phyloP scores from a whole-genome alignment of 2,888 invertebrate species.

The Elmis aenea region DNA sequence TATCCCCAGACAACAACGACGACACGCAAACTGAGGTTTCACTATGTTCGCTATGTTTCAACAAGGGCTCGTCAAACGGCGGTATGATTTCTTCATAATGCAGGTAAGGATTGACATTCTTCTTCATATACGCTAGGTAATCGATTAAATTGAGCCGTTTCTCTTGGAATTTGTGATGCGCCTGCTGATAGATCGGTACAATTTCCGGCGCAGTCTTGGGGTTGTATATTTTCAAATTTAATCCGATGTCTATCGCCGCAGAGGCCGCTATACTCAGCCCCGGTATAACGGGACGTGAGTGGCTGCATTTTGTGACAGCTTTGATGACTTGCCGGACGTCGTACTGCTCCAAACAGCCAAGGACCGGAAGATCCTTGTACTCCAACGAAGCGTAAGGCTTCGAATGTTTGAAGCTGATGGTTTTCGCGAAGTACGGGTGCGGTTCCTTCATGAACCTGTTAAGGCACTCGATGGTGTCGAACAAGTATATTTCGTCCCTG shows the following conservation, averaged over 20 bases:
- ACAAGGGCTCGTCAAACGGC: slow-evolving; percentile 20
- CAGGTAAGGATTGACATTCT: slow-evolving; percentile 54
- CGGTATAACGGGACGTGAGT: slow-evolving; percentile 56
- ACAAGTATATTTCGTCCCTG: slow-evolving; percentile 52
- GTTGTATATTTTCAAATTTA: slow-evolving; percentile 55
- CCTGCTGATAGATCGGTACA: slow-evolving; percentile 43
- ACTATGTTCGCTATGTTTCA: no score
- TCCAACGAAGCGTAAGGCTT: slow-evolving; percentile 45
- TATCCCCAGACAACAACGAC: no score
- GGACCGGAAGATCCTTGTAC: slow-evolving; percentile 50
- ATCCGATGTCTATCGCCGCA: slow-evolving; percentile 53
- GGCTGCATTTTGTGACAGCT: slow-evolving; percentile 52
- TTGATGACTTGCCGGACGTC: slow-evolving; percentile 51
- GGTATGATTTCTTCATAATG: slow-evolving; percentile 45
- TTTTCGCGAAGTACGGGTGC: slow-evolving; percentile 48
- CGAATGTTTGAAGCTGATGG: slow-evolving; percentile 40
- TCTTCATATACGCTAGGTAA: slow-evolving; percentile 46
- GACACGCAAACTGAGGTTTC: no score
- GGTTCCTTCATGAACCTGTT: slow-evolving; percentile 52
- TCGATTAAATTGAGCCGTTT: slow-evolving; percentile 31
- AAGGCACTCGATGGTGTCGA: slow-evolving; percentile 52
- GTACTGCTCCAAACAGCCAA: slow-evolving; percentile 60
- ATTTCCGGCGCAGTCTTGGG: slow-evolving; percentile 36
- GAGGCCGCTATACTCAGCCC: slow-evolving; percentile 51
- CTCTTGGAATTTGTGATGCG: slow-evolving; percentile 42